phyloP scores from a whole-genome alignment of 2,888 invertebrate species.

The Mythimna vitellina region DNA sequence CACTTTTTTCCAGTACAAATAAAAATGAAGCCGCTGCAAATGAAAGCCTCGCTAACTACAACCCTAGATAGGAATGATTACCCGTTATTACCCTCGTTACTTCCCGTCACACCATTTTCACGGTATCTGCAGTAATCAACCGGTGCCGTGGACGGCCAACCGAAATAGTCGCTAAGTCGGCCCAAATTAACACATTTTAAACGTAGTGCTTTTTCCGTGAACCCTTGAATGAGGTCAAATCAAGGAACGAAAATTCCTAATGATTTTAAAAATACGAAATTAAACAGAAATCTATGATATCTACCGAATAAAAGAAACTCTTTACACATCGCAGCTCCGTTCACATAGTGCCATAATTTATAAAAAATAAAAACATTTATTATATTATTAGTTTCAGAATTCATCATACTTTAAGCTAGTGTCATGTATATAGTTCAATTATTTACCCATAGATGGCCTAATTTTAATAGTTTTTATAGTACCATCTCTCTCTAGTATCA shows the following conservation, averaged over 20 bases:
- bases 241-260: background rate
- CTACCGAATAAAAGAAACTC: too few species aligned
- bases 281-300: background rate
- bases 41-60: constrained; percentile 28
- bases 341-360: too few species aligned
- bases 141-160: constrained; percentile 5
- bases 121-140: constrained; percentile 24
- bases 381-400: too few species aligned
- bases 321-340: too few species aligned
- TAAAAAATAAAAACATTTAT: too few species aligned
- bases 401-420: too few species aligned
- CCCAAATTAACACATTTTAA: constrained; percentile 18
- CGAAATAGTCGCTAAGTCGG: constrained; percentile 23
- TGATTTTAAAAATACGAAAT: too few species aligned
- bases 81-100: constrained; percentile 35
- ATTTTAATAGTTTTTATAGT: too few species aligned
- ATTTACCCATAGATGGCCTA: too few species aligned
- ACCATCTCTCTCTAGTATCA: too few species aligned
- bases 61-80: constrained; percentile 37
- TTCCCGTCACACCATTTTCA: constrained; percentile 30
- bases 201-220: too few species aligned
- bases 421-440: too few species aligned
- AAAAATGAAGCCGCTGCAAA: background rate
- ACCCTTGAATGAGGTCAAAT: background rate
- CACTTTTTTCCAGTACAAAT: constrained; percentile 16